These are phyloP conservation scores for Hyles lineata DNA, from an alignment of 2,888 invertebrate species.

Conservation along the genomic window DNA sequence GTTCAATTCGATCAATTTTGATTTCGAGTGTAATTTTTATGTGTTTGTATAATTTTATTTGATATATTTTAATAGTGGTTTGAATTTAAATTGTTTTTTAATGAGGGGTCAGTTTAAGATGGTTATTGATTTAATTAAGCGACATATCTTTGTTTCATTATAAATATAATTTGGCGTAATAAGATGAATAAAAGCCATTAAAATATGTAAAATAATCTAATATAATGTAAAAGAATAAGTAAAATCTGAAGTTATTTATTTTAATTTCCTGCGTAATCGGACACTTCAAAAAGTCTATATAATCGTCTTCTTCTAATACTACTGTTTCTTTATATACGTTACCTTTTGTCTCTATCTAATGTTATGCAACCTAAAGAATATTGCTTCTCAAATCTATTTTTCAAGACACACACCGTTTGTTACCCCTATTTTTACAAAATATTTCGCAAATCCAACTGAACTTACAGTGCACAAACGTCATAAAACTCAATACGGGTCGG, in stretches of 20 bases:
- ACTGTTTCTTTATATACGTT: no score
- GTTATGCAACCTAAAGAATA: neutral
- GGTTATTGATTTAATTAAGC: neutral
- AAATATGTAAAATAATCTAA: no score
- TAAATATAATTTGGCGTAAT: neutral
- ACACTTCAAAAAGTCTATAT: no score
- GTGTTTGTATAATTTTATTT: neutral
- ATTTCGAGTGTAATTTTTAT: conserved; percentile 1
- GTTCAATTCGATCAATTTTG: neutral
- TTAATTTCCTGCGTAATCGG: no score
- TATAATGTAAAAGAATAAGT: no score
- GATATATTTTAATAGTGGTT: neutral
- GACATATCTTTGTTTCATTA: neutral
- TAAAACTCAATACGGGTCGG: conserved; percentile 47
- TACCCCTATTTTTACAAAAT: conserved; percentile 4
- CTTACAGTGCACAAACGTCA: conserved; percentile 50
- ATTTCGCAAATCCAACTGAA: neutral
- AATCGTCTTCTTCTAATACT: no score
- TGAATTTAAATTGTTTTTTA: neutral
- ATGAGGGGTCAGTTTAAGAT: conserved; percentile 13
- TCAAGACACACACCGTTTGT: neutral
- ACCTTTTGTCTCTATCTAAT: no score
- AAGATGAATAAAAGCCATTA: neutral
- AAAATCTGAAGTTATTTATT: no score
- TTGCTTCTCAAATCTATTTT: neutral